Conservation (phyloP, 1,140 invertebrate species). For the Aphidius ervi region DNA sequence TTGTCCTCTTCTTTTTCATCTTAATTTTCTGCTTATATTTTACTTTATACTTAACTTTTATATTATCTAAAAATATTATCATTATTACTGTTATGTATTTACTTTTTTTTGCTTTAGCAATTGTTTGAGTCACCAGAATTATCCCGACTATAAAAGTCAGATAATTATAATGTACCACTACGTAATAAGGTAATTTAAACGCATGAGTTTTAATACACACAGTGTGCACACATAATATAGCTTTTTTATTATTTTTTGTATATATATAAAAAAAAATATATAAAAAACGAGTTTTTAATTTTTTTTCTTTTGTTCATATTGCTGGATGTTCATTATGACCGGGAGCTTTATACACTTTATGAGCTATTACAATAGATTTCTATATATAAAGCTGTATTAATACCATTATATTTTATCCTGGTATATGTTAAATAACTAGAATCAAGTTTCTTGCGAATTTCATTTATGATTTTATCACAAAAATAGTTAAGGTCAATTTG, state of each 20-base stretch:
- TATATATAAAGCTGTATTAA: too few species aligned
- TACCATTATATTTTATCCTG: too few species aligned
- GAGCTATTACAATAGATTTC: too few species aligned
- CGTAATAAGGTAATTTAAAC: slow-evolving; percentile 45
- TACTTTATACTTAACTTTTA: not conserved
- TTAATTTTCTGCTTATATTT: not conserved
- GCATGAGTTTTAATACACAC: slow-evolving; percentile 36
- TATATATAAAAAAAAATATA: not conserved
- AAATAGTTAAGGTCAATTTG: too few species aligned
- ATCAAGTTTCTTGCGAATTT: too few species aligned
- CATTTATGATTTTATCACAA: too few species aligned
- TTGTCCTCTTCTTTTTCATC: slow-evolving; percentile 14
- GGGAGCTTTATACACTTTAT: too few species aligned
- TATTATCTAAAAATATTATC: not conserved
- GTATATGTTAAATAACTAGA: too few species aligned
- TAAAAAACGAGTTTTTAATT: not conserved
- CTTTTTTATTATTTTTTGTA: not conserved
- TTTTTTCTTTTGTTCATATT: too few species aligned
- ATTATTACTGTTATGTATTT: slow-evolving; percentile 1
- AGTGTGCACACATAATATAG: not conserved
- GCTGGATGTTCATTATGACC: too few species aligned
- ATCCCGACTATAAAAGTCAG: too few species aligned
- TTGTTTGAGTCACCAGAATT: slow-evolving; percentile 28
- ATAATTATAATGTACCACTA: slow-evolving; percentile 8
- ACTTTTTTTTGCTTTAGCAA: slow-evolving; percentile 23